Base-by-base conservation (phyloP, 1,140 invertebrate species). In the Vollenhovia emeryi region DNA sequence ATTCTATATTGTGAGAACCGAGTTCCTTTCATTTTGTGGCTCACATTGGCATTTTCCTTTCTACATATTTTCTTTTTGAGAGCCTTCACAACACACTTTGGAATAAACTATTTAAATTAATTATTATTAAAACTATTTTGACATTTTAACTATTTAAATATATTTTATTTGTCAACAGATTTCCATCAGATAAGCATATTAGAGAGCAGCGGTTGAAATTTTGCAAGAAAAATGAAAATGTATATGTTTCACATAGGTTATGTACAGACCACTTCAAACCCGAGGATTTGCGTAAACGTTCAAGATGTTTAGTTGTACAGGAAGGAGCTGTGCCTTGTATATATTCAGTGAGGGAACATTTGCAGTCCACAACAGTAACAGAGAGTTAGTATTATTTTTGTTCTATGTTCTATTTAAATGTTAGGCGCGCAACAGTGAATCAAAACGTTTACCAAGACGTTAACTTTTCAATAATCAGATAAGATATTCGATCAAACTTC, bases 141-240 rank as follows among this genome's bases (percentile, higher is more conserved):
- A 33, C 8, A 62, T n/a, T 62, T 62, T 62, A 62, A 62, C 30
- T 62, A 62, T 18, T 9, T 33, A 62, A 33, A 62, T 62, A 13
- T 33, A 33, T 62, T 62, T 62, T 62, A 62, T 33, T 33, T 33
- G 59, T 62, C 60, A 64, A 64, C n/a, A 64, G 30, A 64, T 64
- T 64, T 64, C 60, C 60, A 64, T 64, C 60, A 64, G 36, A 64
- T 36, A 21, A 36, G 30, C 30, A 36, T 9, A 64, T 64, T 30
- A 62, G 60, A 9, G 36, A 62, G 30, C 60, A 62, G 9, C 36
- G 60, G 60, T 36, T 62, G 60, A 62, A 62, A n/a, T 62, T 62
- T 18, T 62, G 60, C 36, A 33, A 62, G 7, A 62, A 62, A 3
- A 36, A 62, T 30, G 36, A 36, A 36, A 62, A 62, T 62, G 9